A percentile compares a stretch with the other conserved stretches of the same genome.
These are phyloP conservation scores for Synanthedon formicaeformis DNA, from an alignment of 2,888 invertebrate species.

Conservation along the genomic window DNA sequence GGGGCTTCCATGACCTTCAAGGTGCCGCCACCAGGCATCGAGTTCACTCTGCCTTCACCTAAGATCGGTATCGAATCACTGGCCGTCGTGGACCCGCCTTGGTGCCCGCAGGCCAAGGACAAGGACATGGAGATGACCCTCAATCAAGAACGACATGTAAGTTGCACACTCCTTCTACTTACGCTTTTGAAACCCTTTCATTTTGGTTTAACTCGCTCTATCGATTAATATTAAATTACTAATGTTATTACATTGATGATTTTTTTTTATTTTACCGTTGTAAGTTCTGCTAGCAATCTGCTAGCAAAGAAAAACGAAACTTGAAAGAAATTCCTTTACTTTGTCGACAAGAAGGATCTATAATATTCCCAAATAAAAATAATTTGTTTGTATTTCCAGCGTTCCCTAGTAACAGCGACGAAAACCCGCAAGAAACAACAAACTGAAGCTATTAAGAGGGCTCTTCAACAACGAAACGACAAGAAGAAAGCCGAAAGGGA, in stretches of 20 bases:
- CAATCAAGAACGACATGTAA: conserved; percentile 95
- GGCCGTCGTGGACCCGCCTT: conserved; percentile 97
- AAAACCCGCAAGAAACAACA: conserved; percentile 99
- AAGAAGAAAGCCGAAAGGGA: conserved; percentile 95
- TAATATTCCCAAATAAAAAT: too few species aligned
- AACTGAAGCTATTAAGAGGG: conserved; percentile 96
- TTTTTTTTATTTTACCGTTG: too few species aligned
- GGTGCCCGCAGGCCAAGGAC: conserved; percentile 98
- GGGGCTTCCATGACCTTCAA: conserved; percentile 95
- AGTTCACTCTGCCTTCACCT: conserved; percentile 98
- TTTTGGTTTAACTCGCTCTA: background rate
- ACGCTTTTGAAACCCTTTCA: background rate
- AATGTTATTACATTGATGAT: too few species aligned
- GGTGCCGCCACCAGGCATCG: conserved; percentile 98
- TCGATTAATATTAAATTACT: too few species aligned
- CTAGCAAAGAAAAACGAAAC: too few species aligned
- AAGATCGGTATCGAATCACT: conserved; percentile 96
- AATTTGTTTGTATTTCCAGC: conserved; percentile 51
- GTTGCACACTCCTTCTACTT: conserved; percentile 19
- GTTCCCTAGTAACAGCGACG: conserved; percentile 96
- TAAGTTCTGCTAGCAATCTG: too few species aligned
- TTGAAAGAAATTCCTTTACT: too few species aligned
- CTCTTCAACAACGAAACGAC: conserved; percentile 95
- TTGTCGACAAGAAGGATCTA: too few species aligned
- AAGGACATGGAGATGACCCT: conserved; percentile 99